phyloP scores from a whole-genome alignment of 2,797 vertebrate genomes.

The Peromyscus melanophrys region DNA sequence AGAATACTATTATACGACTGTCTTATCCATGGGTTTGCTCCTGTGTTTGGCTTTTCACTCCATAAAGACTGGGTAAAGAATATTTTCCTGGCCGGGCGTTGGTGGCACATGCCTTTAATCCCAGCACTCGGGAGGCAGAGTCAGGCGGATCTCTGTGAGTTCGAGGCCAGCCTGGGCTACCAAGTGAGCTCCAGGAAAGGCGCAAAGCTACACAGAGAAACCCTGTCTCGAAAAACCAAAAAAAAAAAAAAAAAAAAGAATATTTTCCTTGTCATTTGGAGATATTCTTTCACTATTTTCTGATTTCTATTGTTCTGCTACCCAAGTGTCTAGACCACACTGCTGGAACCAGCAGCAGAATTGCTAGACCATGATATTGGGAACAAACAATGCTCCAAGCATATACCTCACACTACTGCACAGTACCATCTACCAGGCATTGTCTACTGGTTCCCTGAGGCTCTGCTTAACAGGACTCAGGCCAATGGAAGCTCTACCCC shows the following conservation, averaged over 20 bases:
- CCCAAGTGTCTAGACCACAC: neutral
- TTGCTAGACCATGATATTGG: neutral
- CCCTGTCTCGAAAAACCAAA: no score
- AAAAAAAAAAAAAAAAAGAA: neutral
- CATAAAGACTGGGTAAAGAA: neutral
- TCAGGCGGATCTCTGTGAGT: no score
- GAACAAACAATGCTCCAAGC: neutral
- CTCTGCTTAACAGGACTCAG: no score
- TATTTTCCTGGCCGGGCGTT: neutral
- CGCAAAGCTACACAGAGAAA: no score
- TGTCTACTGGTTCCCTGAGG: fast-evolving
- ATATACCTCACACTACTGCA: no score
- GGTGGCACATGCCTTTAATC: no score
- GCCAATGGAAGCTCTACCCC: neutral
- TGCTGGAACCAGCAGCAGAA: neutral
- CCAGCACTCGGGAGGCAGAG: no score
- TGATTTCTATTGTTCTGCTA: neutral
- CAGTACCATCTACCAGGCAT: fast-evolving
- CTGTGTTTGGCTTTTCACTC: neutral
- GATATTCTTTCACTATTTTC: neutral
- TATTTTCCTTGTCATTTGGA: neutral
- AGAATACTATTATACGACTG: neutral
- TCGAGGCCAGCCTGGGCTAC: no score
- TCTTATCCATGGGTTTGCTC: neutral
- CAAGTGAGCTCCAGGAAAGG: no score